These are phyloP conservation scores for Nibea albiflora DNA, from an alignment of 2,113 vertebrate species.

Conservation along the genomic window DNA sequence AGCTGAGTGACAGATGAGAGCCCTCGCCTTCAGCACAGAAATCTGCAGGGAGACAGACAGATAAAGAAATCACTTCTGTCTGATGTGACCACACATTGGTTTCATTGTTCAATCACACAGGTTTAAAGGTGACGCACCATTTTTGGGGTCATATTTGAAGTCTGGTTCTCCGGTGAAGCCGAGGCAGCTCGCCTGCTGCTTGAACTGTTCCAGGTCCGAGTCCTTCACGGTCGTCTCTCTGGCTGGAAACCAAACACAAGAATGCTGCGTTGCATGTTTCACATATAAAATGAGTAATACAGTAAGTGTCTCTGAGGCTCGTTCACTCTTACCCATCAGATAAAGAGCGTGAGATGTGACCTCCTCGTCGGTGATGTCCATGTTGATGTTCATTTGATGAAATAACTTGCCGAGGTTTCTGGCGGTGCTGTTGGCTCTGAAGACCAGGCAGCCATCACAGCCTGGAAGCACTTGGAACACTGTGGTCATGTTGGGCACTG, in stretches of 20 bases:
- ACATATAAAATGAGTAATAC: no score
- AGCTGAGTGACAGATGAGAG: accelerated
- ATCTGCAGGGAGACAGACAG: slow-evolving; percentile 24
- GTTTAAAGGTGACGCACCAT: slow-evolving; percentile 33
- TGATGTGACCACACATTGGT: not conserved
- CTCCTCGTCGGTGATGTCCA: accelerated
- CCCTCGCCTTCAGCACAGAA: slow-evolving; percentile 49
- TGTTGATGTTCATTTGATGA: accelerated
- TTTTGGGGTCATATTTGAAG: slow-evolving; percentile 25
- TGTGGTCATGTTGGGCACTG: not conserved
- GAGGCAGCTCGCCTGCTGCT: slow-evolving; percentile 55
- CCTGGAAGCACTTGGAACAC: not conserved
- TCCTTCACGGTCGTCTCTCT: not conserved
- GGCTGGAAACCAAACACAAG: slow-evolving; percentile 21
- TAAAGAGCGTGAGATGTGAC: not conserved
- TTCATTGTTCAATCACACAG: not conserved
- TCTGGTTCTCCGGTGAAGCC: slow-evolving; percentile 50
- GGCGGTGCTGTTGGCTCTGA: not conserved
- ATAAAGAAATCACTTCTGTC: not conserved
- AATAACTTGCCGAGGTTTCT: accelerated
- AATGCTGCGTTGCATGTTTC: not conserved
- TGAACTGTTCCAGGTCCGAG: slow-evolving; percentile 50
- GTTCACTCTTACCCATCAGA: slow-evolving; percentile 45
- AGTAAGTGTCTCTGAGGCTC: accelerated
- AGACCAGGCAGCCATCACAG: not conserved